Conservation (phyloP, 2,888 invertebrate species). For the Eumacrocentrus americanus region DNA sequence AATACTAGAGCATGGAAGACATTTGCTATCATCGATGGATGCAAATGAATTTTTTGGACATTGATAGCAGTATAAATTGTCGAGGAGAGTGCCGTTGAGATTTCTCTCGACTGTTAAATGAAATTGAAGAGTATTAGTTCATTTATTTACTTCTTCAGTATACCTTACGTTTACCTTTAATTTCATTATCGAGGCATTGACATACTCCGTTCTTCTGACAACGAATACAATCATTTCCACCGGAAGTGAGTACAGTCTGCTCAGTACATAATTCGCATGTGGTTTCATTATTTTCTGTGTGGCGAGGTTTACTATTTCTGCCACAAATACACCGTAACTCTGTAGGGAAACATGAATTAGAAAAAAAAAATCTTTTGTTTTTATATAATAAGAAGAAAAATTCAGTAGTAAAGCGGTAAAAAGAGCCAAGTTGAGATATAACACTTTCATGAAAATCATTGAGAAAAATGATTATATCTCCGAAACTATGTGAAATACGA, state of each 20-base stretch:
- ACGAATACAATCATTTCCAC: constrained; percentile 54
- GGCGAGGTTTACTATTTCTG: constrained; percentile 50
- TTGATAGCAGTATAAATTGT: constrained; percentile 55
- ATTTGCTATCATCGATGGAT: constrained; percentile 54
- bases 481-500: too few relatives aligned
- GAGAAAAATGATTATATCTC: too few relatives aligned
- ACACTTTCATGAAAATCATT: too few relatives aligned
- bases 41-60: constrained; percentile 60
- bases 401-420: too few relatives aligned
- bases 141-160: constrained; percentile 6
- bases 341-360: constrained; percentile 41
- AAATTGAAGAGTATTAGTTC: constrained; percentile 15
- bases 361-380: neutral
- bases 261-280: constrained; percentile 52
- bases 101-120: constrained; percentile 55
- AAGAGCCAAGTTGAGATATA: too few relatives aligned
- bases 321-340: constrained; percentile 63
- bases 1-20: constrained; percentile 56
- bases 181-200: constrained; percentile 49
- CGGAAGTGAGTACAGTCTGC: constrained; percentile 52
- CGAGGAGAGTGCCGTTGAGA: constrained; percentile 54
- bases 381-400: constrained; percentile 2
- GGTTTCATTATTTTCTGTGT: constrained; percentile 44
- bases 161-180: constrained; percentile 47
- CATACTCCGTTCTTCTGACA: constrained; percentile 47